Percentiles rank a stretch among this genome's conserved stretches.
Conservation (phyloP, 2,113 vertebrate genomes). For the Ia io region DNA sequence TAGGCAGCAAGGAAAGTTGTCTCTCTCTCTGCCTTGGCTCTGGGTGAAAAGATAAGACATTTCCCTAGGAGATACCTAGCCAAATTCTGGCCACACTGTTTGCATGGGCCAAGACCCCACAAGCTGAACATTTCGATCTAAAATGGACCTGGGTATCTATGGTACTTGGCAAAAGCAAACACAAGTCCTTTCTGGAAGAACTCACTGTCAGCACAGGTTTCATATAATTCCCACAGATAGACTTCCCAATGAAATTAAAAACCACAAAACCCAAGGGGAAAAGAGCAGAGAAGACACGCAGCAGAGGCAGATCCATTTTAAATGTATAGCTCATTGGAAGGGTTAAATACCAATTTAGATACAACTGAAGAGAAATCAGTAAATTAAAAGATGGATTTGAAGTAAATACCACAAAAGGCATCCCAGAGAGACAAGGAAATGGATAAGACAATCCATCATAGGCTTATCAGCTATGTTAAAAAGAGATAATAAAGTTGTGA, state of each 20-base stretch:
- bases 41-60: background rate
- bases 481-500: background rate
- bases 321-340: background rate
- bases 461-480: background rate
- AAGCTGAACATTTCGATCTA: background rate
- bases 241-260: background rate
- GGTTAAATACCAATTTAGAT: background rate
- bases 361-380: background rate
- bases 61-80: background rate
- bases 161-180: background rate
- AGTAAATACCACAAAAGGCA: background rate
- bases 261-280: background rate
- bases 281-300: background rate
- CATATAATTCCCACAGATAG: background rate
- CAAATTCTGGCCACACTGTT: background rate
- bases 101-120: background rate
- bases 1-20: background rate
- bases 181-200: background rate
- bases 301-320: background rate
- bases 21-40: background rate
- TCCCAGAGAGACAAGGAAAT: conserved; percentile 4
- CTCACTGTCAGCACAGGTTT: background rate
- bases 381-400: background rate
- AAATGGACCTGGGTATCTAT: background rate
- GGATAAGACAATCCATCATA: background rate